A percentile compares a stretch with the other conserved stretches of the same genome.
These are phyloP conservation scores for Botrylloides violaceus DNA, from an alignment of 23 tunicate genomes.

Conservation along the genomic window DNA sequence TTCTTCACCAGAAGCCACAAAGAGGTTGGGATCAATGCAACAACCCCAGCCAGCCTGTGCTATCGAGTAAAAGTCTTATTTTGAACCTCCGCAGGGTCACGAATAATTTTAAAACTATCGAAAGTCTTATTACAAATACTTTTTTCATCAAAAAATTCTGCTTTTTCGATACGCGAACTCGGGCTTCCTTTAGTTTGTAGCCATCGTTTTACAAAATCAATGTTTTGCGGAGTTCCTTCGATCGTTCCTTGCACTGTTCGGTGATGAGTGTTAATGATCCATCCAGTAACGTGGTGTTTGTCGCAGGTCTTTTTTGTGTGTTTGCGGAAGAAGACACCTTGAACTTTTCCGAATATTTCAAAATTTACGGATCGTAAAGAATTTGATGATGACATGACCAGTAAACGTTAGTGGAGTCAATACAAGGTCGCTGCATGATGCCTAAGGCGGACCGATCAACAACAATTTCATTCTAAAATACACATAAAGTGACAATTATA, in stretches of 20 bases:
- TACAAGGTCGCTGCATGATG: too few relatives aligned
- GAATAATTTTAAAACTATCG: slow-evolving; percentile 33
- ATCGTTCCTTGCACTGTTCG: slow-evolving; percentile 75
- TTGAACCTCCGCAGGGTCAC: slow-evolving; percentile 32
- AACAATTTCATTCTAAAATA: too few relatives aligned
- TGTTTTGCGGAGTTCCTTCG: slow-evolving; percentile 37
- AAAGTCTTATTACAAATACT: slow-evolving; percentile 11
- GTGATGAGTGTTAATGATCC: slow-evolving; percentile 82
- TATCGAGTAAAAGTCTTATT: slow-evolving; percentile 18
- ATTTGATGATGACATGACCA: background rate
- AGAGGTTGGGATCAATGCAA: too few relatives aligned
- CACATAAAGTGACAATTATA: too few relatives aligned
- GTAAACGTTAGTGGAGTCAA: too few relatives aligned
- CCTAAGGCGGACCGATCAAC: too few relatives aligned
- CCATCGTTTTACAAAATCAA: slow-evolving; percentile 42
- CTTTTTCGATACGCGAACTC: slow-evolving; percentile 45
- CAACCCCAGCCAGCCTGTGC: too few relatives aligned
- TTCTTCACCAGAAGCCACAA: too few relatives aligned
- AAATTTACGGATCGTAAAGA: slow-evolving; percentile 28
- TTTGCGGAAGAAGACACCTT: slow-evolving; percentile 93
- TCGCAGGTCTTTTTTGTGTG: slow-evolving; percentile 74
- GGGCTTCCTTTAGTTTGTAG: slow-evolving; percentile 69
- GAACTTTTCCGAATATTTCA: slow-evolving; percentile 86
- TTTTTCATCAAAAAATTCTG: slow-evolving; percentile 42
- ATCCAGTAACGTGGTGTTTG: slow-evolving; percentile 55